Conservation (phyloP, 2,797 vertebrate species). For the Enoplosus armatus region DNA sequence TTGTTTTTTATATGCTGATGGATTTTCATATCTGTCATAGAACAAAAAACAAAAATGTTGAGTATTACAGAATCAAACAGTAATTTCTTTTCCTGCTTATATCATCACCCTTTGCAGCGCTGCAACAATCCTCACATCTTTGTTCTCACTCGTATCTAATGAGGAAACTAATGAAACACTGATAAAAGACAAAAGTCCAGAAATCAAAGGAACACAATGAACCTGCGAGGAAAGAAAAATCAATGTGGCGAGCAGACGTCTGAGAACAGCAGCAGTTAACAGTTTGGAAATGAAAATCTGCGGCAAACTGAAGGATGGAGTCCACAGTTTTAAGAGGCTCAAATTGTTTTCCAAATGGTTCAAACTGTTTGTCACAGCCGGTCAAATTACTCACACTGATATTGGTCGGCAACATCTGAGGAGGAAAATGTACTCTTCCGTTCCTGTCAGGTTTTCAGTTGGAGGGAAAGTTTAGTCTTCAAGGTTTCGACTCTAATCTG, state of each 20-base stretch:
- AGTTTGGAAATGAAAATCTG: slow-evolving; percentile 9
- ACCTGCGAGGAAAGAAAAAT: neutral
- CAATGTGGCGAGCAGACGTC: neutral
- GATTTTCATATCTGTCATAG: too few relatives aligned
- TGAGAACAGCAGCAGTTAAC: slow-evolving; percentile 10
- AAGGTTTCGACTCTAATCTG: slow-evolving; percentile 32
- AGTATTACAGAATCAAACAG: too few relatives aligned
- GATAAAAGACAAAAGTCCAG: slow-evolving; percentile 23
- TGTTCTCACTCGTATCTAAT: slow-evolving; percentile 29
- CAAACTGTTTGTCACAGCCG: neutral
- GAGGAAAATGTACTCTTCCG: neutral
- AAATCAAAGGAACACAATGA: neutral
- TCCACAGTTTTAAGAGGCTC: slow-evolving; percentile 1
- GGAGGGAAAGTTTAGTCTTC: slow-evolving; percentile 23
- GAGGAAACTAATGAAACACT: slow-evolving; percentile 32
- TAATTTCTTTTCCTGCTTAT: neutral
- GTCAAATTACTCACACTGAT: neutral
- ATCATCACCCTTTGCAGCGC: neutral
- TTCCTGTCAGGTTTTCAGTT: slow-evolving; percentile 7
- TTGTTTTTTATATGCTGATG: too few relatives aligned
- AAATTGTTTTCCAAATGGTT: slow-evolving; percentile 3
- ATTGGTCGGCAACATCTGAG: neutral
- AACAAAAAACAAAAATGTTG: too few relatives aligned
- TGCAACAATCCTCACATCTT: slow-evolving; percentile 3
- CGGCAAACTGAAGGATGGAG: neutral